phyloP scores from a whole-genome alignment of 2,888 invertebrate genomes.

The Galeopsomyia nigrocyanea region DNA sequence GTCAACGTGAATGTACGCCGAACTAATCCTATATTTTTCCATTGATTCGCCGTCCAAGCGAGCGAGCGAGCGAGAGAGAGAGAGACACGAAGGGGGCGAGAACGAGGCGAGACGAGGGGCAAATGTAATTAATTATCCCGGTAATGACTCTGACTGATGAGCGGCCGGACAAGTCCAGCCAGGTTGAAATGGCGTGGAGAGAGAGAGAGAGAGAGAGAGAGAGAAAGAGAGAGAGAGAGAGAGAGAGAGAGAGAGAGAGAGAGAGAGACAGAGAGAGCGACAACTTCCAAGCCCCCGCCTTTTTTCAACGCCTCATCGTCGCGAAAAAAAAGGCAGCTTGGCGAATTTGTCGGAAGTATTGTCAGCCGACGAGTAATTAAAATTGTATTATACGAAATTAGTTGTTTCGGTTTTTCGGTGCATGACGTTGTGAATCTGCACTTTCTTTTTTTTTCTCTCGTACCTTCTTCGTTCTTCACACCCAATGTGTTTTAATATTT shows the following conservation, averaged over 20 bases:
- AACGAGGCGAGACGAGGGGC: conserved; percentile 71
- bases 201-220: conserved; percentile 52
- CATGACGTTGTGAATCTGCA: too few relatives aligned
- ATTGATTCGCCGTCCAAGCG: conserved; percentile 62
- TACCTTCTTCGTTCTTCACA: too few relatives aligned
- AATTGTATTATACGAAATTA: conserved; percentile 44
- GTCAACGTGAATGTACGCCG: conserved; percentile 37
- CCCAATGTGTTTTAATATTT: conserved; percentile 68
- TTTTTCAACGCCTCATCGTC: too few relatives aligned
- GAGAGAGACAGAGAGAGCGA: conserved; percentile 56
- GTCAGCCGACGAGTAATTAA: conserved; percentile 41
- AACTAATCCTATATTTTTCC: conserved; percentile 65
- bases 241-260: conserved; percentile 54
- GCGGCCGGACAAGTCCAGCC: conserved; percentile 69
- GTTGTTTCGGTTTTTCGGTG: not conserved
- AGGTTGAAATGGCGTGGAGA: conserved; percentile 64
- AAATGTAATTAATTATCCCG: conserved; percentile 77
- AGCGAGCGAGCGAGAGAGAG: conserved; percentile 50
- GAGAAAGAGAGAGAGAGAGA: conserved; percentile 22
- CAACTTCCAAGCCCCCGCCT: too few relatives aligned
- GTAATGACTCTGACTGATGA: conserved; percentile 78
- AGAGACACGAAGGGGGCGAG: conserved; percentile 47
- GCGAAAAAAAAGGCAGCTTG: not conserved
- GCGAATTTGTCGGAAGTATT: conserved; percentile 39
- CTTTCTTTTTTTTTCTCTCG: conserved; percentile 32